These are phyloP conservation scores for Micrasema longulum DNA, from an alignment of 1,140 invertebrate genomes.

Conservation along the genomic window DNA sequence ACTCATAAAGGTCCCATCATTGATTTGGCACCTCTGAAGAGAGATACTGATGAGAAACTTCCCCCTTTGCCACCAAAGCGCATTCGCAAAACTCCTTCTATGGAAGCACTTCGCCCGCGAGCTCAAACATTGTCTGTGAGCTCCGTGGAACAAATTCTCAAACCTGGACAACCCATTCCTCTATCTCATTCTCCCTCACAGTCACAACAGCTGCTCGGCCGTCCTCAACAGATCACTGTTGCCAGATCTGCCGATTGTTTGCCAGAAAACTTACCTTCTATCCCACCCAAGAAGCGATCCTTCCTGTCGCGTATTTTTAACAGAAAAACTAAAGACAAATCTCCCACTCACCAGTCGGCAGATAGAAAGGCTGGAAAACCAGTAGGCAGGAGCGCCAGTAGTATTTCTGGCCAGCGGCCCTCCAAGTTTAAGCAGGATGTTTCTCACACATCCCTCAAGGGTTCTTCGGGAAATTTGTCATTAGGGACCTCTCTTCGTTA, in stretches of 20 bases:
- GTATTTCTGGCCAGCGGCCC: conserved; percentile 69
- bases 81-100: conserved; percentile 72
- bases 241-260: conserved; percentile 54
- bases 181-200: conserved; percentile 56
- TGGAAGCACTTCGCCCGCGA: conserved; percentile 58
- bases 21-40: conserved; percentile 66
- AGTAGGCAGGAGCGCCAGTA: conserved; percentile 69
- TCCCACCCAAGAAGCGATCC: conserved; percentile 61
- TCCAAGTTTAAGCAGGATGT: conserved; percentile 60
- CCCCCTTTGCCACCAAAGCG: conserved; percentile 85
- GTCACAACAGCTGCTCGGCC: conserved; percentile 51
- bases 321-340: conserved; percentile 60
- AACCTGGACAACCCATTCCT: conserved; percentile 59
- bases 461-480: conserved; percentile 58
- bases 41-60: conserved; percentile 71
- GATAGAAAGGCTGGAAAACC: conserved; percentile 62
- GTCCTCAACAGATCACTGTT: conserved; percentile 34
- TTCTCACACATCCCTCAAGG: conserved; percentile 63
- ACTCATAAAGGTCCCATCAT: conserved; percentile 66
- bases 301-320: conserved; percentile 65
- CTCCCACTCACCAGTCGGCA: conserved; percentile 59
- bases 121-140: conserved; percentile 57
- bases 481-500: conserved; percentile 60
- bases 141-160: conserved; percentile 61
- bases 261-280: conserved; percentile 59